These are phyloP conservation scores for Loriculus beryllinus DNA, from an alignment of 2,797 vertebrate species.

Conservation along the genomic window DNA sequence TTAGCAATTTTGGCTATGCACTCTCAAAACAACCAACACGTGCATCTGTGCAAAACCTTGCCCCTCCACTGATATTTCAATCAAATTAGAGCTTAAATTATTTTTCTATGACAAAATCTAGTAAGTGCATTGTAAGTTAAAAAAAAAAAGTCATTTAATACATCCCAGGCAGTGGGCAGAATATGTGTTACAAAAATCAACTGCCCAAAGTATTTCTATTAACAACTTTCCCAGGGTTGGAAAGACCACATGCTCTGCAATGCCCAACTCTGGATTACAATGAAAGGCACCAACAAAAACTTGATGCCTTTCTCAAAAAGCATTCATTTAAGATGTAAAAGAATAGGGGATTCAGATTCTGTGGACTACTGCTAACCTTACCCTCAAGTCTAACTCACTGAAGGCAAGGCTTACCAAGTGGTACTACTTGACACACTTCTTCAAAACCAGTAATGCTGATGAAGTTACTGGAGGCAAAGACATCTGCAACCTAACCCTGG, in stretches of 20 bases:
- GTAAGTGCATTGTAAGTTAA: neutral
- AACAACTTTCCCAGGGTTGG: neutral
- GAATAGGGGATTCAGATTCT: neutral
- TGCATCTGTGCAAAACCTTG: neutral
- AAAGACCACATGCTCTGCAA: neutral
- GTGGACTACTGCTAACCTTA: neutral
- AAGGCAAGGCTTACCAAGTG: neutral
- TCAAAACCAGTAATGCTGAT: fast-evolving
- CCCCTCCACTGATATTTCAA: neutral
- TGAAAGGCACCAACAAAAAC: neutral
- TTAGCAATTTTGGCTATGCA: neutral
- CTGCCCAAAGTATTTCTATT: neutral
- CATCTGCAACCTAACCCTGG: fast-evolving
- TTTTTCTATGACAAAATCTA: neutral
- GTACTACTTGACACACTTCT: neutral
- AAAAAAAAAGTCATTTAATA: neutral
- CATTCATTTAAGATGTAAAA: neutral
- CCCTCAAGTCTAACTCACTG: neutral
- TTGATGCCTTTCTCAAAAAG: neutral
- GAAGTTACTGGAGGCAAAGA: neutral
- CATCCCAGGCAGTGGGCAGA: neutral
- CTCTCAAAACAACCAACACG: neutral
- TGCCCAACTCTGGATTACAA: neutral
- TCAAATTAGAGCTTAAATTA: neutral
- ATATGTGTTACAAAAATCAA: neutral